Base-by-base conservation (phyloP, 2,113 vertebrate species). In the Labeo rohita region DNA sequence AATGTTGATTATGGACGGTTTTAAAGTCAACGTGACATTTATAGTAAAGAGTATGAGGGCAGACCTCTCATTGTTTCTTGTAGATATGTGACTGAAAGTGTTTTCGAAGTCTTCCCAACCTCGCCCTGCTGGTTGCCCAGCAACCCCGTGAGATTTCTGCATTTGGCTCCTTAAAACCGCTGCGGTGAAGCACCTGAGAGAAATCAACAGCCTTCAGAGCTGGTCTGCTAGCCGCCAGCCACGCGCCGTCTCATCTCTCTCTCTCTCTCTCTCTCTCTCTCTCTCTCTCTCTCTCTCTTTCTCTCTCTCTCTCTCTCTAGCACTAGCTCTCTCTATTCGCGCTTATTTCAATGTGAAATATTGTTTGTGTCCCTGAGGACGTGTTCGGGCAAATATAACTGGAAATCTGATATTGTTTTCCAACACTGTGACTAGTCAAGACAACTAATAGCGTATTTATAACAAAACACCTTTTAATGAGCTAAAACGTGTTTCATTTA, bases 311-410 rank as follows among this genome's bases (percentile, higher is more conserved):
- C 11, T 50, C 45, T 81, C 43, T 68, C 47, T 36, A 82, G 68
- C 47, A n/a, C n/a, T 39, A 3, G 1, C 1, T 39, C 1, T 3
- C 2, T 39, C 47, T 70, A 83, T 54, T 83, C 49, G 0, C 80
- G 70, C 63, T 82, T 68, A 82, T 82, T 70, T 82, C 28, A 9
- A 68, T 70, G 47, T 82, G 63, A 49, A 70, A 52, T 66, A 81
- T 65, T 81, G 28, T 47, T 12, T 34, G 6, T n/a, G n/a, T 47
- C 43, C 43, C 39, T 47, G 12, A 65, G 79, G 79, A 65, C 11
- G 8, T 45, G 2, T 66, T 66, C 4, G 23, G 61, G 79, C n/a
- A 66, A 66, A 81, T 66, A 49, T 23, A 74, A 74, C 43, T 74
- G 21, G 18, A 23, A 18, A 28, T 1, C 4, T 81, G n/a, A 11